Conservation (phyloP, 1,140 invertebrate species). For the Caenorhabditis remanei region DNA sequence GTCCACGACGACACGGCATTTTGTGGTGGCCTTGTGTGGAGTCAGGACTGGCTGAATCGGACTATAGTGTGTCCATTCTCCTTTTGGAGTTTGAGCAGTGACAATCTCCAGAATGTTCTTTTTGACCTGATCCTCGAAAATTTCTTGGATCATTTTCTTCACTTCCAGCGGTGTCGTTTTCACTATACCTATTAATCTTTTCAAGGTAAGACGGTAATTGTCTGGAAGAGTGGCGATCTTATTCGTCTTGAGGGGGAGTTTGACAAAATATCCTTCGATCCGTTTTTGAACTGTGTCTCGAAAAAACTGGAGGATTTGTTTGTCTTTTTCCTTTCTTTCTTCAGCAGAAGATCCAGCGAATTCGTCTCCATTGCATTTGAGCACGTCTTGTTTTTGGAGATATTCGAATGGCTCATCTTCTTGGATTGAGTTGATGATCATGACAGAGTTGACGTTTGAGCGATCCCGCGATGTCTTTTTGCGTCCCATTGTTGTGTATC, state of each 20-base stretch:
- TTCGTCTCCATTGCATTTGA: no score
- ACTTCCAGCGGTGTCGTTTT: not conserved
- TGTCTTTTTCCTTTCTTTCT: not conserved
- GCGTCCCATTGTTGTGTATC: not conserved
- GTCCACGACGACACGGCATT: conserved; percentile 78
- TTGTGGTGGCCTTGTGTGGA: conserved; percentile 69
- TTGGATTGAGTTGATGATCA: not conserved
- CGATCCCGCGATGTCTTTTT: not conserved
- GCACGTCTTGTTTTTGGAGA: not conserved
- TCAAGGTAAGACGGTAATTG: not conserved
- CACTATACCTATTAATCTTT: not conserved
- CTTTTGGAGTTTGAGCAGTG: not conserved
- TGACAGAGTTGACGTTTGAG: not conserved
- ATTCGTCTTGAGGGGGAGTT: not conserved
- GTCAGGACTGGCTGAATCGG: conserved; percentile 79
- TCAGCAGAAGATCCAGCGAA: not conserved
- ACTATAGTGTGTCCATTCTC: conserved; percentile 71
- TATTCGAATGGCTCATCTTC: not conserved
- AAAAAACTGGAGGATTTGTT: no score
- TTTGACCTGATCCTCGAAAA: not conserved
- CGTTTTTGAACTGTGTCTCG: no score
- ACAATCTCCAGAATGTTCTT: conserved; percentile 6
- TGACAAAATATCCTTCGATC: no score
- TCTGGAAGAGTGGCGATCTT: not conserved
- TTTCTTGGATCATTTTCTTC: not conserved